Conservation (phyloP, 2,888 invertebrate genomes). For the Pollenia amentaria region DNA sequence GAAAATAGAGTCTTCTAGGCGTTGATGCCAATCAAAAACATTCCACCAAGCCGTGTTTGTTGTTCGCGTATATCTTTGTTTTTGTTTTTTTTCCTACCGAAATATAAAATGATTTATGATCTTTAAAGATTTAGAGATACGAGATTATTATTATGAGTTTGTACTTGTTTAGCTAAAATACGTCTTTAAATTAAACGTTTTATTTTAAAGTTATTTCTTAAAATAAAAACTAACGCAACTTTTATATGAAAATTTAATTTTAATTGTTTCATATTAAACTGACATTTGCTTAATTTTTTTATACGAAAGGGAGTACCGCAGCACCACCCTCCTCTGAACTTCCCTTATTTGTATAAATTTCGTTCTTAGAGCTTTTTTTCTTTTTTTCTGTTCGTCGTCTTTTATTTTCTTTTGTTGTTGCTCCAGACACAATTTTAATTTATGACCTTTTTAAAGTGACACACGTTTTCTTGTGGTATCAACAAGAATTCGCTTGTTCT, state of each 20-base stretch:
- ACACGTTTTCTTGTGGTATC: constrained; percentile 73
- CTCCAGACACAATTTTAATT: constrained; percentile 70
- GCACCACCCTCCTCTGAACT: constrained; percentile 2
- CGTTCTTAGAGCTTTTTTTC: constrained; percentile 8
- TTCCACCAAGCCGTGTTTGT: constrained; percentile 32
- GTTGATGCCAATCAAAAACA: constrained; percentile 71
- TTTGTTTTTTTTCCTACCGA: constrained; percentile 12
- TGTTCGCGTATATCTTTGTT: background rate
- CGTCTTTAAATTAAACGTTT: constrained; percentile 48
- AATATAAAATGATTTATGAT: constrained; percentile 69
- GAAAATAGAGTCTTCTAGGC: constrained; percentile 66
- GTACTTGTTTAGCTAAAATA: constrained; percentile 30
- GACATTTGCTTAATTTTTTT: constrained; percentile 45
- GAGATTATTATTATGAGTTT: background rate
- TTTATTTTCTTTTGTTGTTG: constrained; percentile 17
- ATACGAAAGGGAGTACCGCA: background rate
- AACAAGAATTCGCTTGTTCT: constrained; percentile 53
- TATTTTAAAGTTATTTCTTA: constrained; percentile 17
- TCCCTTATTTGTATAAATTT: background rate
- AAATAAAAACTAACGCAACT: background rate
- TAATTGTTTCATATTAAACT: constrained; percentile 71
- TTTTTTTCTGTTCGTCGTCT: constrained; percentile 28
- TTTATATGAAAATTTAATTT: constrained; percentile 52
- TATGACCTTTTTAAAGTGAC: constrained; percentile 73
- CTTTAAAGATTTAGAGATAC: constrained; percentile 46